Conservation (phyloP, 2,888 invertebrate species). For the Caenorhabditis angaria region DNA sequence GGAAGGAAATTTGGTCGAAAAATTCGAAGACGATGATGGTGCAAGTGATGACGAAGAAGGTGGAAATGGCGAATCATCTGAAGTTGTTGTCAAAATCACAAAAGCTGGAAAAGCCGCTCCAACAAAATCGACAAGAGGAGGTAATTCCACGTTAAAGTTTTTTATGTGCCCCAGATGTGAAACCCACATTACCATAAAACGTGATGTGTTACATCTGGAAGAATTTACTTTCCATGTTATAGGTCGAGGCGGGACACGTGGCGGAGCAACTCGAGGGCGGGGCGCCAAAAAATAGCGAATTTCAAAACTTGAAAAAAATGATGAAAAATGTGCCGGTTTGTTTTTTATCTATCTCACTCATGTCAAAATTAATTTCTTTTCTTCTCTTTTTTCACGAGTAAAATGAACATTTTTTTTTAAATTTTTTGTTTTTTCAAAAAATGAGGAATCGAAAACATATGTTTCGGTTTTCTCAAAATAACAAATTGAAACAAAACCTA, state of each 20-base stretch:
- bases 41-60: slow-evolving; percentile 42
- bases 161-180: too few species aligned
- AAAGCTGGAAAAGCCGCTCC: neutral
- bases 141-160: neutral
- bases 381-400: neutral
- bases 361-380: neutral
- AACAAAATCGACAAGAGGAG: neutral
- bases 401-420: neutral
- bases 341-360: neutral
- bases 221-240: too few species aligned
- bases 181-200: too few species aligned
- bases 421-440: neutral
- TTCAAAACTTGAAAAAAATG: neutral
- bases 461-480: neutral
- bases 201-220: too few species aligned
- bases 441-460: neutral
- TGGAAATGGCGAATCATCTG: slow-evolving; percentile 15
- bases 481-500: too few species aligned
- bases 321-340: neutral
- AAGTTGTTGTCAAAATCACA: slow-evolving; percentile 23
- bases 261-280: neutral
- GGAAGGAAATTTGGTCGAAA: slow-evolving; percentile 57
- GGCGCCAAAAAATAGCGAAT: neutral
- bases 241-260: neutral
- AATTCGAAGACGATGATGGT: slow-evolving; percentile 45